Evolutionary conservation across 2,113 vertebrate genomes (phyloP), one percentile per base, ranked within the genome.

Genomic region (Rattus rattus): DNA sequence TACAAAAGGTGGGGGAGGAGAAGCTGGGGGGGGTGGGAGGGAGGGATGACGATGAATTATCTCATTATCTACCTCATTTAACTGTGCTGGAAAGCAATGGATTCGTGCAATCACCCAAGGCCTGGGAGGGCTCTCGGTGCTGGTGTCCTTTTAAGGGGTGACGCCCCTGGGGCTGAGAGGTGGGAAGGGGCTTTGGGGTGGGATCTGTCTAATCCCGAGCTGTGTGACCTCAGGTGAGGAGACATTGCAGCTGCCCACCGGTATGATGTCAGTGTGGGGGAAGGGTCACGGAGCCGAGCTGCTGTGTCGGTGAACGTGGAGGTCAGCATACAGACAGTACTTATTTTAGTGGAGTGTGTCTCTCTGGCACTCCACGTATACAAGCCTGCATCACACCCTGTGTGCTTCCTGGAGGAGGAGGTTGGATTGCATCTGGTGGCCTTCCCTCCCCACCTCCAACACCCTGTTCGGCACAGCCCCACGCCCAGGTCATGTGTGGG

Each of bases 391-490:
- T 43, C 43, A 13, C 22, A 14, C 19, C 56, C 0, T 1, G 79
- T 77, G 90, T 95, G 79, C 94, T 96, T 96, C 95, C 97, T 43
- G 87, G 83, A 77, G 73, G 93, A 87, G 69, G 94, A 11, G 52
- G 52, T 54, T 95, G 30, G 81, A 85, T 39, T 83, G 56, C 54
- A 26, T 61, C 80, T 83, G 80, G 13, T n/a, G 22, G 90, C 43
- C 73, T 92, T 65, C 65, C 22, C 59, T 20, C 7, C 69, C 80
- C 93, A 69, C 63, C 63, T 85, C 94, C 61, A 33, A 8, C 52
- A 16, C 73, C 63, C 36, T 43, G 81, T 10, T 43, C 56, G 28
- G n/a, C 9, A 11, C 19, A 84, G 81, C 83, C 88, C n/a, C 94
- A 54, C 56, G 56, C 43, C 36, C 24, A 14, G 96, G 92, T 96